A percentile compares a stretch with the other conserved stretches of the same genome.
phyloP scores from a whole-genome alignment of 2,113 vertebrate genomes.

The Lethenteron camtschaticum region DNA sequence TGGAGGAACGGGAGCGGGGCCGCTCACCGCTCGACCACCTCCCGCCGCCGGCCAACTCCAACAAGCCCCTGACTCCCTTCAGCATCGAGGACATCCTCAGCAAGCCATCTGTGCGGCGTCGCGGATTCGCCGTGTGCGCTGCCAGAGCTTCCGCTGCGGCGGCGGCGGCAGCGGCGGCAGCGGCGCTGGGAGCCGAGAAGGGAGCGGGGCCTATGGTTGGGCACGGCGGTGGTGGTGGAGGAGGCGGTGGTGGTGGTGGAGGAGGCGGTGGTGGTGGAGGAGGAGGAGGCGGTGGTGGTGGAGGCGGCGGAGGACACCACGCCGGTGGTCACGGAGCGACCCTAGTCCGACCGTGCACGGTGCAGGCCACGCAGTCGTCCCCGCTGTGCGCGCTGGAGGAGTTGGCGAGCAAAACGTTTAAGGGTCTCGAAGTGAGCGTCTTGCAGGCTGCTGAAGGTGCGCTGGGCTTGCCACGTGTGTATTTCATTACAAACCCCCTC shows the following conservation, averaged over 20 bases:
- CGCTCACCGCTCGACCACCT: constrained; percentile 76
- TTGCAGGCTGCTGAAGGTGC: constrained; percentile 88
- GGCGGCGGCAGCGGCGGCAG: constrained; percentile 52
- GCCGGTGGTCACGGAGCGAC: too few relatives aligned
- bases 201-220: constrained; percentile 14
- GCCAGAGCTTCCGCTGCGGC: constrained; percentile 57
- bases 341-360: constrained; percentile 17
- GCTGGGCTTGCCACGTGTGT: constrained; percentile 9
- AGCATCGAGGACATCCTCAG: constrained; percentile 96
- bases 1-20: constrained; percentile 52
- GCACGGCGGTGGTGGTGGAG: constrained; percentile 45
- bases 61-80: constrained; percentile 92
- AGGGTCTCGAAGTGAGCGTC: constrained; percentile 81
- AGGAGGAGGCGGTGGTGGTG: neutral
- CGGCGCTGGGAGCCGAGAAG: constrained; percentile 59
- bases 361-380: constrained; percentile 66
- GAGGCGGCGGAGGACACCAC: neutral
- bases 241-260: constrained; percentile 56
- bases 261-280: constrained; percentile 14
- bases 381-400: constrained; percentile 89
- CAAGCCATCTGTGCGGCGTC: constrained; percentile 56
- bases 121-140: constrained; percentile 67
- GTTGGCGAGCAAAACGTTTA: constrained; percentile 92
- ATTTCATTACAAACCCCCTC: too few relatives aligned
- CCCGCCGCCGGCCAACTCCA: constrained; percentile 84